These are phyloP conservation scores for Ectropis grisescens DNA, from an alignment of 1,140 invertebrate species.

Conservation along the genomic window DNA sequence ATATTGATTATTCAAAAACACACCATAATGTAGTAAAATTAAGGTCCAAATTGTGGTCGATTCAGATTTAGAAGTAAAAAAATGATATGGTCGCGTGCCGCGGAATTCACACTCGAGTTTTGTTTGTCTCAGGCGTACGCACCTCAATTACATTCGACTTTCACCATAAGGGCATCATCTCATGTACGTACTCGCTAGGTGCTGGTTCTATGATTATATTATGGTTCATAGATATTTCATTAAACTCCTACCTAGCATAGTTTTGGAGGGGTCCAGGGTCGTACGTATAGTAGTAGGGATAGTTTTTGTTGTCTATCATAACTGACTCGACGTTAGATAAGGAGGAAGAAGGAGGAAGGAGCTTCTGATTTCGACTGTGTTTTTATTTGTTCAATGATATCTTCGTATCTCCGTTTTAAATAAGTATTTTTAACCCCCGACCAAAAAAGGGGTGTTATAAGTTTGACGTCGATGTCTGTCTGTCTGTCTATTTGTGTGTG, in stretches of 20 bases:
- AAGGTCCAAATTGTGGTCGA: constrained; percentile 13
- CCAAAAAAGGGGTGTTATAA: too few relatives aligned
- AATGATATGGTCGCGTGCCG: constrained; percentile 27
- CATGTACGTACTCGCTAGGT: constrained; percentile 13
- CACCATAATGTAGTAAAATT: constrained; percentile 9
- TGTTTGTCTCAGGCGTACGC: constrained; percentile 25
- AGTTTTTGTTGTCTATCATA: too few relatives aligned
- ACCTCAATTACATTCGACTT: constrained; percentile 47
- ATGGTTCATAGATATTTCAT: too few relatives aligned
- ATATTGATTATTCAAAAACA: constrained; percentile 7
- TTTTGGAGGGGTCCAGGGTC: too few relatives aligned
- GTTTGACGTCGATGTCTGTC: too few relatives aligned
- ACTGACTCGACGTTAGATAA: background rate
- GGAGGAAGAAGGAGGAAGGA: too few relatives aligned
- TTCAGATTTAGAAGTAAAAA: constrained; percentile 14
- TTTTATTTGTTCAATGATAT: too few relatives aligned
- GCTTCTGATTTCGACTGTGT: too few relatives aligned
- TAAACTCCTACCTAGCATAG: too few relatives aligned
- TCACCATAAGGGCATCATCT: constrained; percentile 44
- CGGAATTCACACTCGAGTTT: constrained; percentile 16
- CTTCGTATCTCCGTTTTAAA: too few relatives aligned
- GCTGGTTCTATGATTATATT: background rate
- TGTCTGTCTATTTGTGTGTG: too few relatives aligned
- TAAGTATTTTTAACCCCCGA: too few relatives aligned
- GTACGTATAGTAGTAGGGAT: background rate